A percentile compares a stretch with the other conserved stretches of the same genome.
Evolutionary conservation across 2,797 vertebrate genomes (phyloP).

Genomic region (Sebastes iracundus): DNA sequence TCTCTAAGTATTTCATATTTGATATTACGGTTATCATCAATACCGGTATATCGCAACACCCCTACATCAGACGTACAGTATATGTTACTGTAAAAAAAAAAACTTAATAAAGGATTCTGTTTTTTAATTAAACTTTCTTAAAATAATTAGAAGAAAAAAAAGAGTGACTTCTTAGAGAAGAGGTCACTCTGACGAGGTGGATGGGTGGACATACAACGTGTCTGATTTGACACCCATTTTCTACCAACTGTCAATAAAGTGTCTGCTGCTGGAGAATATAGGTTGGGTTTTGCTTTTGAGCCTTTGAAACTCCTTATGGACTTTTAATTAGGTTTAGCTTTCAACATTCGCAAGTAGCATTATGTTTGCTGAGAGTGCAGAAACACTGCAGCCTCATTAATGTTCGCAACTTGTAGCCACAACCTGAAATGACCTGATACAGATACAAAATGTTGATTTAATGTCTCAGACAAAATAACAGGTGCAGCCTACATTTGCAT

Average conservation of each 20-base stretch:
- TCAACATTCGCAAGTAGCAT: neutral
- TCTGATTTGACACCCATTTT: neutral
- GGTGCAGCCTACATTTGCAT: neutral
- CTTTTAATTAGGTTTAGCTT: neutral
- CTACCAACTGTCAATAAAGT: neutral
- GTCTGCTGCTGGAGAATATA: neutral
- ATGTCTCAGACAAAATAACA: neutral
- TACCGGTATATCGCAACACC: too few species aligned
- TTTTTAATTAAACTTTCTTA: neutral
- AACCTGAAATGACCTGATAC: neutral
- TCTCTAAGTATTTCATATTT: neutral
- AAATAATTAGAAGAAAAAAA: neutral
- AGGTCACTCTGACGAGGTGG: neutral
- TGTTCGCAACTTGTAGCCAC: neutral
- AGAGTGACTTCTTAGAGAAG: neutral
- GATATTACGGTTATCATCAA: neutral
- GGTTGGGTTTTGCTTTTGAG: neutral
- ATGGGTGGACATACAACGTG: neutral
- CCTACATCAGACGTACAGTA: too few species aligned
- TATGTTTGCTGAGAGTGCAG: neutral
- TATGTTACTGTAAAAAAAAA: neutral
- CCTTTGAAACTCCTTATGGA: neutral
- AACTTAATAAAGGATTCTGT: neutral
- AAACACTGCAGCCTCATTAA: neutral
- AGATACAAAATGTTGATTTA: neutral